These are phyloP conservation scores for Brachyptera putata DNA, from an alignment of 2,888 invertebrate species.

Conservation along the genomic window DNA sequence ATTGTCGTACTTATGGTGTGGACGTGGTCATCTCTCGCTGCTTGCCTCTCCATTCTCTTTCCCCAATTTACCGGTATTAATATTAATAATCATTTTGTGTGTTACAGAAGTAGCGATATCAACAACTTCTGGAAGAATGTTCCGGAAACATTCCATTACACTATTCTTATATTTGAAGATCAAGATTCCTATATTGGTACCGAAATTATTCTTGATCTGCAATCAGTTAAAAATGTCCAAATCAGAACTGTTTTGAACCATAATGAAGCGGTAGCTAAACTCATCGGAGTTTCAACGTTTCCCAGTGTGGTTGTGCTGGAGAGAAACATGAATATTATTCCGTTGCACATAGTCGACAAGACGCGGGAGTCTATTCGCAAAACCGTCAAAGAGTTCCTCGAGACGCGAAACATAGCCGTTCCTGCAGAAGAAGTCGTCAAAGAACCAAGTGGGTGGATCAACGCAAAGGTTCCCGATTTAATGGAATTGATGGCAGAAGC, in stretches of 20 bases:
- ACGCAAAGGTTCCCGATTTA: conserved; percentile 38
- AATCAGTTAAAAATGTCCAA: conserved; percentile 52
- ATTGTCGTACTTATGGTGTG: too few species aligned
- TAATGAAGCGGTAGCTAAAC: conserved; percentile 51
- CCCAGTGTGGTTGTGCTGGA: conserved; percentile 55
- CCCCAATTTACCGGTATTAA: too few species aligned
- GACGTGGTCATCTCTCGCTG: too few species aligned
- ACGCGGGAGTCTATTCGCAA: conserved; percentile 48
- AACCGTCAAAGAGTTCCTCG: conserved; percentile 43
- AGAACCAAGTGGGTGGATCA: conserved; percentile 44
- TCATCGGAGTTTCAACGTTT: conserved; percentile 48
- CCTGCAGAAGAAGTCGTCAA: conserved; percentile 33
- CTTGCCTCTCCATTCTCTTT: too few species aligned
- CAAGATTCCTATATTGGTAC: conserved; percentile 58
- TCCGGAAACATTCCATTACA: conserved; percentile 50
- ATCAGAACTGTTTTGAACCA: conserved; percentile 56
- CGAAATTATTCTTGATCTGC: conserved; percentile 63
- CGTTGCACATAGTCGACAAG: conserved; percentile 46
- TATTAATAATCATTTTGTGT: too few species aligned
- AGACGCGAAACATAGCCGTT: conserved; percentile 27
- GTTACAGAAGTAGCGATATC: conserved; percentile 44
- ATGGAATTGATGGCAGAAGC: conserved; percentile 28
- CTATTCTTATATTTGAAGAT: conserved; percentile 64
- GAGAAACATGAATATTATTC: conserved; percentile 43
- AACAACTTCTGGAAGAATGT: conserved; percentile 52